A percentile compares a stretch with the other conserved stretches of the same genome.
phyloP scores from a whole-genome alignment of 2,797 vertebrate species.

The Loriculus beryllinus region DNA sequence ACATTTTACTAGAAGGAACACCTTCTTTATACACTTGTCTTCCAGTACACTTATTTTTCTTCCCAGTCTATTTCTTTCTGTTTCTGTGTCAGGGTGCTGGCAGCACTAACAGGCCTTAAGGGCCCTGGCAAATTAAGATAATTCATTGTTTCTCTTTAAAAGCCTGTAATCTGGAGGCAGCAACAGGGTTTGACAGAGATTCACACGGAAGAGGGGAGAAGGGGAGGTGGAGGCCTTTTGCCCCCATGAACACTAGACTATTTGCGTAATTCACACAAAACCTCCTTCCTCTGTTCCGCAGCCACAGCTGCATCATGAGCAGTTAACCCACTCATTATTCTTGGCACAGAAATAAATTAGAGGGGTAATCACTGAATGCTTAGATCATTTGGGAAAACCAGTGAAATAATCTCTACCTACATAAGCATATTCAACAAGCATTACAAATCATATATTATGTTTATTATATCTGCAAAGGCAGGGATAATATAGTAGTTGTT shows the following conservation, averaged over 20 bases:
- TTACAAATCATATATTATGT: not conserved
- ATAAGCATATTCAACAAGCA: not conserved
- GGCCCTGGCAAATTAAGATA: not conserved
- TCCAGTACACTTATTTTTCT: not conserved
- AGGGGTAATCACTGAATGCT: not conserved
- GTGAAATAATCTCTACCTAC: slow-evolving; percentile 12
- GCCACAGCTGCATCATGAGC: not conserved
- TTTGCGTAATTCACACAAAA: not conserved
- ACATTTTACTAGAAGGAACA: not conserved
- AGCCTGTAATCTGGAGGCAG: not conserved
- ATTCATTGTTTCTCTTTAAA: slow-evolving; percentile 13
- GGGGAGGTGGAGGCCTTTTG: not conserved
- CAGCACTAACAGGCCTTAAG: not conserved
- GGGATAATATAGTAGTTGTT: not conserved
- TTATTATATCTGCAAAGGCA: not conserved
- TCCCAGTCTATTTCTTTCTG: not conserved
- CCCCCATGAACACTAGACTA: not conserved
- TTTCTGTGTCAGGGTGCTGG: not conserved
- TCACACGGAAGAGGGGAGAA: not conserved
- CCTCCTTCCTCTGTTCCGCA: not conserved
- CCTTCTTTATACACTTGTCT: not conserved
- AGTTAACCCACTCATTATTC: not conserved
- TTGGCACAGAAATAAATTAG: slow-evolving; percentile 7
- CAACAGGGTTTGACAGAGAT: not conserved
- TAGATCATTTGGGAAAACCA: slow-evolving; percentile 23